Conservation (phyloP, 2,888 invertebrate species). For the Patella depressa region DNA sequence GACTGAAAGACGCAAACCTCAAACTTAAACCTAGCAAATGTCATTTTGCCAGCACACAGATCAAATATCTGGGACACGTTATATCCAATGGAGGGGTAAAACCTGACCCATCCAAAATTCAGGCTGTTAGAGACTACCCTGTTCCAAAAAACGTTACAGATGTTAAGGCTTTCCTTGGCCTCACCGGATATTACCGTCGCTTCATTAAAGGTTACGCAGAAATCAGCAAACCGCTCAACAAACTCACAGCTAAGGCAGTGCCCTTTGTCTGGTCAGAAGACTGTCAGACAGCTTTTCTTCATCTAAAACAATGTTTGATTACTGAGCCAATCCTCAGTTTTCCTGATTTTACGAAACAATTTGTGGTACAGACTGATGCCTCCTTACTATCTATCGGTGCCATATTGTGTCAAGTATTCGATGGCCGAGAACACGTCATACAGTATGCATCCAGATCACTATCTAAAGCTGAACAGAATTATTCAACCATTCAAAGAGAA, state of each 20-base stretch:
- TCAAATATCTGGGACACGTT: too few species aligned
- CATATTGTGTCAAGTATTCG: constrained; percentile 20
- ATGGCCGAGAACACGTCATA: constrained; percentile 19
- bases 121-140: too few species aligned
- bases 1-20: too few species aligned
- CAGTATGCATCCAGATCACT: too few species aligned
- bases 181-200: neutral
- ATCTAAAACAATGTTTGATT: constrained; percentile 1
- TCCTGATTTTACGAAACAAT: constrained; percentile 8
- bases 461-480: too few species aligned
- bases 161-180: too few species aligned
- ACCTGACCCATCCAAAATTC: too few species aligned
- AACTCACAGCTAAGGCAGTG: constrained; percentile 14
- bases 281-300: neutral
- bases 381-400: constrained; percentile 9
- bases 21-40: too few species aligned
- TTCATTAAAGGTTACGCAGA: constrained; percentile 20
- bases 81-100: too few species aligned
- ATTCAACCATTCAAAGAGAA: too few species aligned
- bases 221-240: constrained; percentile 22
- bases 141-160: too few species aligned
- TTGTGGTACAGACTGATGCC: constrained; percentile 20
- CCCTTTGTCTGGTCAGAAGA: neutral
- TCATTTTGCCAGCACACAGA: too few species aligned
- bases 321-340: constrained; percentile 12